Conservation (phyloP, 2,888 invertebrate species). For the Nomada goodeniana region DNA sequence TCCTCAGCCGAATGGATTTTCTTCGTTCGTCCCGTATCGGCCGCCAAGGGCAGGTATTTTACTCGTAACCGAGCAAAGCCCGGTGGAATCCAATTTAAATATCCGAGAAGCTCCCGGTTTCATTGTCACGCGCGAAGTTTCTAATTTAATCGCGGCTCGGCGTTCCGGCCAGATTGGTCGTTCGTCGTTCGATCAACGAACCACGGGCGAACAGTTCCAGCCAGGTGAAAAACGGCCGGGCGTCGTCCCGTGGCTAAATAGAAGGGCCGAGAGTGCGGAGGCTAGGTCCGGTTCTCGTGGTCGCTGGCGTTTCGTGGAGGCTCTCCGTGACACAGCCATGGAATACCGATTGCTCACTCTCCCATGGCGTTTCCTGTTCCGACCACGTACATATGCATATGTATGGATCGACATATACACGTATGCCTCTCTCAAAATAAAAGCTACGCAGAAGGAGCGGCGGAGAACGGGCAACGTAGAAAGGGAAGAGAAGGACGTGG, state of each 20-base stretch:
- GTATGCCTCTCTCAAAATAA: slow-evolving; percentile 67
- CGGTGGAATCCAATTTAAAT: not conserved
- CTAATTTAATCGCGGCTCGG: no score
- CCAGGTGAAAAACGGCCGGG: not conserved
- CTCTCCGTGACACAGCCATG: slow-evolving; percentile 63
- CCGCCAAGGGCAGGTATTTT: not conserved
- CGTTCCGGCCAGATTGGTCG: no score
- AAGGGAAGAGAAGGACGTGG: not conserved
- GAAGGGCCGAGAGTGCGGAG: slow-evolving; percentile 3
- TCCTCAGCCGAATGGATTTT: slow-evolving; percentile 14
- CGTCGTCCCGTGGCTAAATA: not conserved
- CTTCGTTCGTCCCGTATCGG: not conserved
- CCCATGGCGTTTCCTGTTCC: slow-evolving; percentile 80
- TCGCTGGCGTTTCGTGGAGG: slow-evolving; percentile 30
- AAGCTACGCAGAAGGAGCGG: slow-evolving; percentile 36
- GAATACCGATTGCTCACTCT: slow-evolving; percentile 79
- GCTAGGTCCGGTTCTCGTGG: slow-evolving; percentile 41
- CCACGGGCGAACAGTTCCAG: not conserved
- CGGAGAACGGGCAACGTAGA: not conserved
- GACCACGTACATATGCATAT: slow-evolving; percentile 65
- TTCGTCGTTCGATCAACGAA: not conserved
- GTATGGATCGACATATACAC: no score
- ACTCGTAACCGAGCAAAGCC: not conserved
- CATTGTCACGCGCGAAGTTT: no score
- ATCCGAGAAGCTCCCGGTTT: no score